Conservation (phyloP, 2,888 invertebrate species). For the Chrysolina americana region DNA sequence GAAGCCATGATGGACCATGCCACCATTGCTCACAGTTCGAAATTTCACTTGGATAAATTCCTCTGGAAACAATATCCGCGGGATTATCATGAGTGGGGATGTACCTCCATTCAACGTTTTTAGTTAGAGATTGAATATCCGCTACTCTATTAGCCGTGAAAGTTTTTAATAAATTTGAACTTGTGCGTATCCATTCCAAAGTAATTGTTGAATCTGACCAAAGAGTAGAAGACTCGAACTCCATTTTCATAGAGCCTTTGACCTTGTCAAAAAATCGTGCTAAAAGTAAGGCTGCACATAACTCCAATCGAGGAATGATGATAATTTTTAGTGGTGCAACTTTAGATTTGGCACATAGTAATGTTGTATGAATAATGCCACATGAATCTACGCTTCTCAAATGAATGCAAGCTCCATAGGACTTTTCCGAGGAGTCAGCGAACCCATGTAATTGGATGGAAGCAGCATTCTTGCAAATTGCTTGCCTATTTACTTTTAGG, state of each 20-base stretch:
- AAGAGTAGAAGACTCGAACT: background rate
- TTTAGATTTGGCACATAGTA: conserved; percentile 26
- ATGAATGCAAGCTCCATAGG: conserved; percentile 26
- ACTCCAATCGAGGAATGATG: too few relatives aligned
- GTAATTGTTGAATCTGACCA: background rate
- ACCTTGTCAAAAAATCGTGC: conserved; percentile 2
- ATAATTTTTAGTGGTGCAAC: conserved; percentile 27
- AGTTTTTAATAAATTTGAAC: background rate
- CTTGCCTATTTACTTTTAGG: background rate
- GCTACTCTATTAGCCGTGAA: conserved; percentile 6
- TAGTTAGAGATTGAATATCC: background rate
- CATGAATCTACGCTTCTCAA: background rate
- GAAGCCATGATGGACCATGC: background rate
- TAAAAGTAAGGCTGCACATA: too few relatives aligned
- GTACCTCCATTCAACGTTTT: background rate
- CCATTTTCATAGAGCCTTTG: background rate
- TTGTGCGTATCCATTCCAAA: background rate
- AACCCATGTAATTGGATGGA: conserved; percentile 23
- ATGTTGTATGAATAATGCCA: background rate
- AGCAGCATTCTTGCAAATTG: background rate
- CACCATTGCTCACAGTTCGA: background rate
- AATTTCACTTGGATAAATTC: conserved; percentile 4
- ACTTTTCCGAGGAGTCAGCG: conserved; percentile 19
- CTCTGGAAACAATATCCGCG: background rate
- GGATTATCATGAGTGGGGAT: background rate